Conservation (phyloP, 2,113 vertebrate species). For the Hassar affinis region DNA sequence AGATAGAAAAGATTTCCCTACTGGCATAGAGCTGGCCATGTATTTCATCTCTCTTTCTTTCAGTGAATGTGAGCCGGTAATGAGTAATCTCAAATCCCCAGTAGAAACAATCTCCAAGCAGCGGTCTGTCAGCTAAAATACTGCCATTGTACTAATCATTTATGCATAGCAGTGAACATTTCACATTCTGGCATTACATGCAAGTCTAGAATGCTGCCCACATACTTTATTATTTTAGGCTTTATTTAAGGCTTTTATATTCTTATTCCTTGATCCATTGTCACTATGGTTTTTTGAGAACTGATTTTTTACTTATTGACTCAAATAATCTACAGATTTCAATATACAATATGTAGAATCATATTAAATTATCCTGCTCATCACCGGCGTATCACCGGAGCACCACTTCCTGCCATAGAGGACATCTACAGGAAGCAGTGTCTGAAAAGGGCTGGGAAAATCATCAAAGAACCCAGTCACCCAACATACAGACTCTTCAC, state of each 20-base stretch:
- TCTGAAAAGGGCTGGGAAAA: too few species aligned
- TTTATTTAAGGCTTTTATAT: background rate
- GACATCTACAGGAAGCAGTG: too few species aligned
- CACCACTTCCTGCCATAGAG: too few species aligned
- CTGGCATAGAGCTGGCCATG: conserved; percentile 8
- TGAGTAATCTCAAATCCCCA: conserved; percentile 11
- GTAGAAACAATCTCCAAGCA: conserved; percentile 14
- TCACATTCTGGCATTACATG: conserved; percentile 35
- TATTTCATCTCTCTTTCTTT: conserved; percentile 2
- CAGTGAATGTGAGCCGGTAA: background rate
- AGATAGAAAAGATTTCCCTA: conserved; percentile 25
- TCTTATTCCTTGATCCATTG: background rate
- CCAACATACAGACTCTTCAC: too few species aligned
- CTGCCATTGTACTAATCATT: conserved; percentile 40
- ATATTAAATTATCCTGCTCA: background rate
- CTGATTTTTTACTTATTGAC: background rate
- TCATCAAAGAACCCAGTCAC: too few species aligned
- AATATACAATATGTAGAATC: background rate
- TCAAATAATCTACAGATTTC: background rate
- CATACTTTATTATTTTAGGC: conserved; percentile 18
- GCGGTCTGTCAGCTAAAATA: conserved; percentile 21
- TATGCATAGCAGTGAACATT: conserved; percentile 39
- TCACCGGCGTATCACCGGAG: too few species aligned
- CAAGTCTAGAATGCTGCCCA: conserved; percentile 9
- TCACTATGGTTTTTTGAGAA: background rate